These are phyloP conservation scores for Anguilla pacifica DNA, from an alignment of 2,797 vertebrate genomes.

Conservation along the genomic window DNA sequence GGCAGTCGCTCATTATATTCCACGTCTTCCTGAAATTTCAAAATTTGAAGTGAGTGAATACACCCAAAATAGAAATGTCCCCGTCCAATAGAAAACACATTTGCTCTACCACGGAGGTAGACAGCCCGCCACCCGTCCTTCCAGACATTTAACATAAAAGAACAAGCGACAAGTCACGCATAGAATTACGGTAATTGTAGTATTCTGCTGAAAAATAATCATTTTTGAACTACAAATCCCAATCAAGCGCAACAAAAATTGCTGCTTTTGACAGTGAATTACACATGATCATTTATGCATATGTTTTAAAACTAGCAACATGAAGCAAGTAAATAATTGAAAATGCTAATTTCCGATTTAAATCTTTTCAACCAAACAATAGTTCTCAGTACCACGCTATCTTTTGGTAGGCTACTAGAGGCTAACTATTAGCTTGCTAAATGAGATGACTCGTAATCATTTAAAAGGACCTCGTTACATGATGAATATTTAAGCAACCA, in stretches of 20 bases:
- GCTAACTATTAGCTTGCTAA: too few relatives aligned
- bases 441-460: background rate
- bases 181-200: slow-evolving; percentile 32
- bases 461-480: background rate
- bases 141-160: slow-evolving; percentile 9
- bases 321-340: background rate
- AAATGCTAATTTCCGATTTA: background rate
- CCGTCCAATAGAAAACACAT: slow-evolving; percentile 9
- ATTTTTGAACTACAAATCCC: slow-evolving; percentile 23
- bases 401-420: background rate
- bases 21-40: background rate
- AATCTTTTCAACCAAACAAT: background rate
- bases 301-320: background rate
- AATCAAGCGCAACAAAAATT: background rate
- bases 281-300: background rate
- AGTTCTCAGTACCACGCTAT: background rate
- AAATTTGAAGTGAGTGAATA: background rate
- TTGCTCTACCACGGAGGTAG: background rate
- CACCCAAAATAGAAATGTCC: background rate
- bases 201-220: background rate
- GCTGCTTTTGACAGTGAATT: slow-evolving; percentile 1
- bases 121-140: slow-evolving; percentile 30
- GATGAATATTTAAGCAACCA: background rate
- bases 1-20: background rate
- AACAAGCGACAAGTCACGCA: background rate